Conservation (phyloP, 2,888 invertebrate species). For the Schrankia costaestrigalis region DNA sequence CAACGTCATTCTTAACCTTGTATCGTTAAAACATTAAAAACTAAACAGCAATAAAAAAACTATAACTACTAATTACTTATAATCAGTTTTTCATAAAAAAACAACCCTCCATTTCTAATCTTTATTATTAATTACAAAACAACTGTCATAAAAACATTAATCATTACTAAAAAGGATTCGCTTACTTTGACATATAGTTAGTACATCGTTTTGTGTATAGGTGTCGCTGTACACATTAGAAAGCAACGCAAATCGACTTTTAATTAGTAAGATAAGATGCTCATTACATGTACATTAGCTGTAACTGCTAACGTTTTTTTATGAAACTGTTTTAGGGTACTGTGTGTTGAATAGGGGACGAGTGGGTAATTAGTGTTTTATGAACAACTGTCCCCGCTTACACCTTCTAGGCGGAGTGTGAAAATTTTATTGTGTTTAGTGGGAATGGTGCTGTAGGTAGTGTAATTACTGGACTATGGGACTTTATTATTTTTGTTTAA, state of each 20-base stretch:
- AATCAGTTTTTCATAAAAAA: constrained; percentile 27
- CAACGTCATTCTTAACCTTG: too few relatives aligned
- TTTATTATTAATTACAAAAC: constrained; percentile 34
- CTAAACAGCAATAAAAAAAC: too few relatives aligned
- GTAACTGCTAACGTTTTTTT: constrained; percentile 64
- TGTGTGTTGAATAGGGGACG: constrained; percentile 11
- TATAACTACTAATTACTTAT: constrained; percentile 25
- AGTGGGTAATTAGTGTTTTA: background rate
- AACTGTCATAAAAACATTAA: constrained; percentile 53
- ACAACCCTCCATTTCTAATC: constrained; percentile 27
- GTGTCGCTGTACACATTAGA: constrained; percentile 54
- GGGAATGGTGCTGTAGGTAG: too few relatives aligned
- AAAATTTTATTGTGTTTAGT: too few relatives aligned
- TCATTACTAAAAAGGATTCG: constrained; percentile 58
- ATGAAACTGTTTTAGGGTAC: constrained; percentile 50
- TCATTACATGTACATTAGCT: constrained; percentile 72
- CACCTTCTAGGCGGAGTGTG: too few relatives aligned
- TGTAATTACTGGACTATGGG: too few relatives aligned
- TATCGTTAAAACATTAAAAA: too few relatives aligned
- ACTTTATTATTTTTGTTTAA: too few relatives aligned
- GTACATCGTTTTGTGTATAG: constrained; percentile 30
- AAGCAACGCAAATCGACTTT: constrained; percentile 76
- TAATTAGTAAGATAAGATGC: constrained; percentile 77
- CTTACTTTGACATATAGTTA: constrained; percentile 52
- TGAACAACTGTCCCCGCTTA: background rate